These are phyloP conservation scores for Brachypalpus laphriformis DNA, from an alignment of 2,888 invertebrate genomes.

Conservation along the genomic window DNA sequence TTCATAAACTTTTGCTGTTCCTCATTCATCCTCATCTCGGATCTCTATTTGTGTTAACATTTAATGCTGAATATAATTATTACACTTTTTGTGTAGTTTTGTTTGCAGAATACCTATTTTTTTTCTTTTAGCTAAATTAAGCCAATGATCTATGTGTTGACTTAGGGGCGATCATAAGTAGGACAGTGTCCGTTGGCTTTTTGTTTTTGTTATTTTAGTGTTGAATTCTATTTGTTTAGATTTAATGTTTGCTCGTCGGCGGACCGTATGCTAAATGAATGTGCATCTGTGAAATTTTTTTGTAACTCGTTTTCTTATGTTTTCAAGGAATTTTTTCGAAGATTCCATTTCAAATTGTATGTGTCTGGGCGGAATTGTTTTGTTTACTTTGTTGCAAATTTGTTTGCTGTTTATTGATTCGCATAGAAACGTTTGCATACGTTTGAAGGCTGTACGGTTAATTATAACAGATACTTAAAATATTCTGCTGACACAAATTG, in stretches of 20 bases:
- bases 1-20: conserved; percentile 19
- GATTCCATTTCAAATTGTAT: conserved; percentile 2
- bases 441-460: background rate
- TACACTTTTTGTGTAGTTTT: conserved; percentile 1
- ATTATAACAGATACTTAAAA: background rate
- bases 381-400: background rate
- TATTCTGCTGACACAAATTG: background rate
- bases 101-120: conserved; percentile 1
- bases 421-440: background rate
- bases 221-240: conserved; percentile 43
- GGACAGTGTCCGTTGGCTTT: conserved; percentile 23
- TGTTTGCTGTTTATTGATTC: background rate
- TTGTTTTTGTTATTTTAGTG: conserved; percentile 6
- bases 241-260: conserved; percentile 37
- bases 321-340: background rate
- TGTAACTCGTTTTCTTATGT: conserved; percentile 1
- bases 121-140: conserved; percentile 27
- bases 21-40: background rate
- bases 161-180: conserved; percentile 29
- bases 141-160: conserved; percentile 27
- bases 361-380: background rate
- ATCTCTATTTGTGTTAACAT: conserved; percentile 41
- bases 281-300: conserved; percentile 36
- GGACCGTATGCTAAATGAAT: conserved; percentile 27
- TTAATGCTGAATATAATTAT: conserved; percentile 33